Base-by-base conservation (phyloP, 2,113 vertebrate genomes). In the Notothenia coriiceps region DNA sequence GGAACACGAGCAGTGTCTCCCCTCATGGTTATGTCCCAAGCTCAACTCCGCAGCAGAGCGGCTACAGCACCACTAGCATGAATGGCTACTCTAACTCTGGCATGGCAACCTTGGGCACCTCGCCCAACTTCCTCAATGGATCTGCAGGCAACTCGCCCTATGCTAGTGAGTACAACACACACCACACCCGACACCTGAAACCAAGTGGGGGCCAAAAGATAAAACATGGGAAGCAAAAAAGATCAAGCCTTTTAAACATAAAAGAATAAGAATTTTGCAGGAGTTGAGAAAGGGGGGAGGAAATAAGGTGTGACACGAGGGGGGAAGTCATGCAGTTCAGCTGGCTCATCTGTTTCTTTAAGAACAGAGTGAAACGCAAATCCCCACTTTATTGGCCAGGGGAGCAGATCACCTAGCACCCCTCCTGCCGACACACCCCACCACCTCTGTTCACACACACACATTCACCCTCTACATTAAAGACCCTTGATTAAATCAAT, bases 401-500 rank as follows among this genome's bases (percentile, higher is more conserved):
- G 86, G 80, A 90, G 85, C 87, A 90, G 80, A 90, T 83, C 86
- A 91, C 83, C 95, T 92, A 91, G 91, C 91, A 66, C 66, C 76
- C 81, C 70, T 47, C 55, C 52, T 11, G 1, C 86, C 63, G 9
- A 35, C 80, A n/a, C 75, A 51, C 75, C 13, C 69, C 94, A 95
- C 96, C 95, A 94, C 95, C 95, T 94, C 95, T 85, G 50, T 75
- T 44, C 87, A 76, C 79, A 66, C 79, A 76, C 95, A 96, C 97
- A 94, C 95, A 95, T 95, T 94, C 95, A 95, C 95, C 94, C 95
- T 96, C 96, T 96, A 96, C 97, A 98, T 97, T 96, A 97, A 98
- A 98, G 97, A 96, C 95, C 95, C 96, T 97, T 98, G 97, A 98
- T 98, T 98, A 98, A 98, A 98, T 98, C 97, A 97, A 98, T 98